These are phyloP conservation scores for Harpagifer antarcticus DNA, from an alignment of 2,797 vertebrate species.

Conservation along the genomic window DNA sequence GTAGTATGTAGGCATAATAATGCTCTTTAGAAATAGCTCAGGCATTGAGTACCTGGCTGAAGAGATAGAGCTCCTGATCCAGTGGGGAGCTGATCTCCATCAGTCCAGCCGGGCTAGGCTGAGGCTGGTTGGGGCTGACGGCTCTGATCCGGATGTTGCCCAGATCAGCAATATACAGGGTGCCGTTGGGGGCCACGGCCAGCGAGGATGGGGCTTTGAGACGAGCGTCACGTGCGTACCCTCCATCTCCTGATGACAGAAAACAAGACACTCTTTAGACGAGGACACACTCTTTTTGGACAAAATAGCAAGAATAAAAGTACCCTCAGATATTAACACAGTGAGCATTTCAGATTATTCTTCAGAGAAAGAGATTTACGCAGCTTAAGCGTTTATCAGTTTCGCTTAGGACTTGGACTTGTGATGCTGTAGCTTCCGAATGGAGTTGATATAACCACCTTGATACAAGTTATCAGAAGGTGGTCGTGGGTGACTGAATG, in stretches of 20 bases:
- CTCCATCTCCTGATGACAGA: constrained; percentile 89
- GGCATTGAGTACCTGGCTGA: constrained; percentile 82
- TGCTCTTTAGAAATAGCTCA: not conserved
- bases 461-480: constrained; percentile 77
- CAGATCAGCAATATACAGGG: constrained; percentile 93
- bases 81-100: constrained; percentile 94
- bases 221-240: constrained; percentile 94
- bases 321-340: constrained; percentile 11
- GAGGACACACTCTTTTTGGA: constrained; percentile 32
- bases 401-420: constrained; percentile 64
- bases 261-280: constrained; percentile 31
- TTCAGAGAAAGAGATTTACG: constrained; percentile 15
- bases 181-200: constrained; percentile 92
- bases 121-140: constrained; percentile 91
- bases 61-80: constrained; percentile 96
- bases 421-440: constrained; percentile 46
- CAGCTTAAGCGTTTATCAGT: constrained; percentile 68
- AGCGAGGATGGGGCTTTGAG: constrained; percentile 95
- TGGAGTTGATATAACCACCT: constrained; percentile 65
- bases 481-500: constrained; percentile 60
- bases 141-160: constrained; percentile 94
- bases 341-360: constrained; percentile 33
- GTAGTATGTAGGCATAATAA: not conserved
- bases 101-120: constrained; percentile 84
- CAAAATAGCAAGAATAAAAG: constrained; percentile 21